Base-by-base conservation (phyloP, 2,888 invertebrate species). In the Pseudococcus viburni region DNA sequence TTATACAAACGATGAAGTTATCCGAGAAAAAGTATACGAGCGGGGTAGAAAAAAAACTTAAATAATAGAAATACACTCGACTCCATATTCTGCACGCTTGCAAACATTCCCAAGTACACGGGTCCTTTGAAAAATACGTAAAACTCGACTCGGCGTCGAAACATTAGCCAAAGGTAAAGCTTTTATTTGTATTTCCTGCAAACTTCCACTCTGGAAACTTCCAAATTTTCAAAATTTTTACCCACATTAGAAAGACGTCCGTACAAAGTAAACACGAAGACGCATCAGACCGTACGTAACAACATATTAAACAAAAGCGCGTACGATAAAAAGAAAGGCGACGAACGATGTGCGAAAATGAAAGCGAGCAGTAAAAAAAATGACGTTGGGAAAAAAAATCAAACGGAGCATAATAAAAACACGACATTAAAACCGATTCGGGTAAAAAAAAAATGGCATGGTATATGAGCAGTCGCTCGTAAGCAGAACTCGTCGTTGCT, bases 281-380 rank as follows among this genome's bases (percentile, higher is more conserved):
- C 26, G 68, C 68, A 73, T 73, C 68, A 73, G 68, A 73, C 68
- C 68, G 68, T 73, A 73, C 68, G 12, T 33, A 73, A 73, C 68
- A 73, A 26, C 68, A n/a, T 73, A 73, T 73, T 73, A 73, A 73
- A 73, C 68, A 73, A 73, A 73, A 73, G 12, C 33, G 68, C 33
- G 68, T 6, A 26, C 68, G 33, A 73, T 73, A 73, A 73, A 73
- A 73, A 73, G 68, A 64, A 73, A 73, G 68, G 68, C 68, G 33
- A 73, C 33, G 33, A 73, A 73, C 68, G 68, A 59, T 59, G 59
- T 59, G 59, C 19, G 59, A 59, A 59, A 59, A 59, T 59, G 59
- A 59, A 59, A 59, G 19, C 59, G n/a, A 59, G 59, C 59, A 59
- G 59, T 59, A 17, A 55, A 55, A 55, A 55, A 55, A 55, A 55